These are phyloP conservation scores for Eupsittula cactorum DNA, from an alignment of 2,113 vertebrate genomes.

Conservation along the genomic window DNA sequence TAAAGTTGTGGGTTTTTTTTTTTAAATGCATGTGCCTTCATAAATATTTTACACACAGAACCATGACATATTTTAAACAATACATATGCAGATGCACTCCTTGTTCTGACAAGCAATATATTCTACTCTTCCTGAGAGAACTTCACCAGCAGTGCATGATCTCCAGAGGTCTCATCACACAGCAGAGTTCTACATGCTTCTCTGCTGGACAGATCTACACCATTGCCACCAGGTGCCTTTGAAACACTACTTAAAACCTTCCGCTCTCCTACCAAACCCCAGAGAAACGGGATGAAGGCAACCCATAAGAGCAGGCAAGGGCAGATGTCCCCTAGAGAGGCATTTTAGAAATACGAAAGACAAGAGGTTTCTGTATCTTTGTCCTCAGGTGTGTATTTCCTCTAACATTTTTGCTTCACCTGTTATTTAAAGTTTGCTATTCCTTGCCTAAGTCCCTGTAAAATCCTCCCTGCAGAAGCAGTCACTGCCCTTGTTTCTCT, in stretches of 20 bases:
- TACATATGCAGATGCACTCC: not conserved
- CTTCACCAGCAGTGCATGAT: fast-evolving
- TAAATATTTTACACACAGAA: slow-evolving; percentile 33
- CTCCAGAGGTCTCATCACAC: not conserved
- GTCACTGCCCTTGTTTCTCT: not conserved
- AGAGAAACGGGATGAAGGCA: not conserved
- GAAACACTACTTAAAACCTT: not conserved
- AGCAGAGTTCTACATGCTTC: fast-evolving
- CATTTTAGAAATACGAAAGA: not conserved
- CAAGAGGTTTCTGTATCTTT: fast-evolving
- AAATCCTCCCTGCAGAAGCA: not conserved
- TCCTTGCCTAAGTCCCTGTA: not conserved
- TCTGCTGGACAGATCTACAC: not conserved
- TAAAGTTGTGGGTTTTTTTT: not conserved
- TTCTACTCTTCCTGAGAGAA: slow-evolving; percentile 3
- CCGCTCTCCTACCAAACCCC: not conserved
- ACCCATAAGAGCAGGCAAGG: not conserved
- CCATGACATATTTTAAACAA: not conserved
- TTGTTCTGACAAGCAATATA: not conserved
- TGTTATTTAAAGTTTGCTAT: not conserved
- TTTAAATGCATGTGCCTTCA: not conserved
- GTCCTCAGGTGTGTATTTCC: not conserved
- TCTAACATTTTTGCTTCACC: not conserved
- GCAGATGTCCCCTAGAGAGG: not conserved
- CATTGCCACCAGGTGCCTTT: not conserved